A percentile compares a stretch with the other conserved stretches of the same genome.
Evolutionary conservation across 2,797 vertebrate genomes (phyloP).

Genomic region (Malacoraja senta): DNA sequence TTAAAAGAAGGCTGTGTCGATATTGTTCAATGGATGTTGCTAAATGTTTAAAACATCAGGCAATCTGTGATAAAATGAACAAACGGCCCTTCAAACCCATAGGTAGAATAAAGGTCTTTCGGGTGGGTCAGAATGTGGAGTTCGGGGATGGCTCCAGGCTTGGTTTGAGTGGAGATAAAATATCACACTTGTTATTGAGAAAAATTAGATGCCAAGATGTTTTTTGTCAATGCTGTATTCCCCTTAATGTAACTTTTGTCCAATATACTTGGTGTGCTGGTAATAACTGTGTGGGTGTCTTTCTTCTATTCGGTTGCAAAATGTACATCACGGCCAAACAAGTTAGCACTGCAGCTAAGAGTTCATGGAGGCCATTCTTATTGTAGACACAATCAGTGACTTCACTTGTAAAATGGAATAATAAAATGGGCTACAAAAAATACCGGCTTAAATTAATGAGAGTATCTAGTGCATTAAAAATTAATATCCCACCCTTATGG

Average conservation of each 20-base stretch:
- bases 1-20: background rate
- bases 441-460: background rate
- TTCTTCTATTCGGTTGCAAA: background rate
- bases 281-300: background rate
- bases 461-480: background rate
- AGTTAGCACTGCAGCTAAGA: background rate
- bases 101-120: background rate
- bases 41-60: background rate
- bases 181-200: background rate
- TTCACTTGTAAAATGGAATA: background rate
- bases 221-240: slow-evolving; percentile 1
- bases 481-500: background rate
- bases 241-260: slow-evolving; percentile 31
- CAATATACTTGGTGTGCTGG: slow-evolving; percentile 26
- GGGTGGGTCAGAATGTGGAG: background rate
- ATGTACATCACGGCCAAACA: background rate
- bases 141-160: background rate
- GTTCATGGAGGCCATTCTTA: background rate
- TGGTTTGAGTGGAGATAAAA: background rate
- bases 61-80: background rate
- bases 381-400: background rate
- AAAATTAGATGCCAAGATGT: background rate
- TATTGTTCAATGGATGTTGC: too few species aligned
- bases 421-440: background rate
- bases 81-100: background rate